phyloP scores from a whole-genome alignment of 2,113 vertebrate genomes.

The Eleginops maclovinus region DNA sequence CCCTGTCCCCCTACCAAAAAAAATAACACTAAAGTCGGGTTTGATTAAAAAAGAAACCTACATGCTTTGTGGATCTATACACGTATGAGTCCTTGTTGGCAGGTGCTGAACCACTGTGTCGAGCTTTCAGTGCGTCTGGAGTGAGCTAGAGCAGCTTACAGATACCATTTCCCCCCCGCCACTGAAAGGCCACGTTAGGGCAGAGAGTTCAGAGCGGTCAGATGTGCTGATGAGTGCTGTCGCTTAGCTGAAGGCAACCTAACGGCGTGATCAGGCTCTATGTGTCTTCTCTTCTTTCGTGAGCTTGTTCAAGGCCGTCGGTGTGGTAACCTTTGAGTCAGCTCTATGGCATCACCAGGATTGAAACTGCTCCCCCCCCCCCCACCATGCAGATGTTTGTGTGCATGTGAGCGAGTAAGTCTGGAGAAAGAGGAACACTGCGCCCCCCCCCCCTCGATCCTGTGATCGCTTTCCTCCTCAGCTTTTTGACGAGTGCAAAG shows the following conservation, averaged over 20 bases:
- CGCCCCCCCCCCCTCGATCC: slow-evolving; percentile 34
- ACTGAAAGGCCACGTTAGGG: slow-evolving; percentile 42
- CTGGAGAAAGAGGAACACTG: slow-evolving; percentile 55
- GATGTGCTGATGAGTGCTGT: slow-evolving; percentile 23
- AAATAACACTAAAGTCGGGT: slow-evolving; percentile 79
- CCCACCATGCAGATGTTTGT: slow-evolving; percentile 54
- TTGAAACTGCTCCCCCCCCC: slow-evolving; percentile 40
- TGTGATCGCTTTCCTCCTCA: slow-evolving; percentile 51
- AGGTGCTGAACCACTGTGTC: slow-evolving; percentile 76
- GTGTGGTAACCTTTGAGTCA: slow-evolving; percentile 38
- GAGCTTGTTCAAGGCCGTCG: slow-evolving; percentile 33
- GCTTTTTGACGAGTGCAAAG: slow-evolving; percentile 44
- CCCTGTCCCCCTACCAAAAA: slow-evolving; percentile 70
- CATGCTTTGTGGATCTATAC: slow-evolving; percentile 76
- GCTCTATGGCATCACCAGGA: slow-evolving; percentile 43
- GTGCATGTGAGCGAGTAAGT: slow-evolving; percentile 50
- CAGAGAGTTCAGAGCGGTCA: slow-evolving; percentile 32
- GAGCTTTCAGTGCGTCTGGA: slow-evolving; percentile 57
- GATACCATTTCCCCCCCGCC: slow-evolving; percentile 54
- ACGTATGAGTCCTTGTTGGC: slow-evolving; percentile 63
- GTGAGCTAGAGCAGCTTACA: slow-evolving; percentile 70
- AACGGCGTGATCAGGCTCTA: slow-evolving; percentile 33
- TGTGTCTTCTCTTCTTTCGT: slow-evolving; percentile 36
- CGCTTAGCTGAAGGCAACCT: slow-evolving; percentile 22
- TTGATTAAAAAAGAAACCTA: slow-evolving; percentile 73